These are phyloP conservation scores for Poecilia velifera DNA, from an alignment of 2,797 vertebrate genomes.

Conservation along the genomic window DNA sequence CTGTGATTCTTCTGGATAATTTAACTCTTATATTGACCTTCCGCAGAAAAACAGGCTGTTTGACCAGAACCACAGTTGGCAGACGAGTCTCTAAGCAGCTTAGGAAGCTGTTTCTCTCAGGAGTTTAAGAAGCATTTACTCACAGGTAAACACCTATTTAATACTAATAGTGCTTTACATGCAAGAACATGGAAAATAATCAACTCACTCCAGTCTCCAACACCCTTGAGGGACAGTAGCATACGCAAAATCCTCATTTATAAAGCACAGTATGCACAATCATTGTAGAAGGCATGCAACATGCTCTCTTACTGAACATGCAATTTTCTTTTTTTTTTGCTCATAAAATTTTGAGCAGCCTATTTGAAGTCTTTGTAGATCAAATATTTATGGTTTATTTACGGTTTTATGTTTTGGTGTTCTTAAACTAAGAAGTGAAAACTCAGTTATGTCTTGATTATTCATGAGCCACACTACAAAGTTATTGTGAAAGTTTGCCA, in stretches of 20 bases:
- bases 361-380: too few relatives aligned
- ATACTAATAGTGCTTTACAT: background rate
- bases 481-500: background rate
- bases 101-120: background rate
- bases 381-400: background rate
- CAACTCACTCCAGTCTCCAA: too few relatives aligned
- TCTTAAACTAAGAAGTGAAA: background rate
- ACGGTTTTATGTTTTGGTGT: background rate
- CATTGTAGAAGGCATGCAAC: too few relatives aligned
- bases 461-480: background rate
- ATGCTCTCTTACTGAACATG: too few relatives aligned
- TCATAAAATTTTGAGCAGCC: too few relatives aligned
- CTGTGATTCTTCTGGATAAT: conserved; percentile 2
- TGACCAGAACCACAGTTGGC: background rate
- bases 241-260: too few relatives aligned
- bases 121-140: conserved; percentile 1
- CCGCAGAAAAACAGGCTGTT: background rate
- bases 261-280: too few relatives aligned
- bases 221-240: too few relatives aligned
- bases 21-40: conserved; percentile 6
- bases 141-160: background rate
- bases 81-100: background rate
- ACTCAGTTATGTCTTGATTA: background rate
- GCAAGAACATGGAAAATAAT: background rate
- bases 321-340: too few relatives aligned